Percentiles rank a stretch among this genome's conserved stretches.
phyloP scores from a whole-genome alignment of 2,797 vertebrate genomes.

The Syndactyla subalaris region DNA sequence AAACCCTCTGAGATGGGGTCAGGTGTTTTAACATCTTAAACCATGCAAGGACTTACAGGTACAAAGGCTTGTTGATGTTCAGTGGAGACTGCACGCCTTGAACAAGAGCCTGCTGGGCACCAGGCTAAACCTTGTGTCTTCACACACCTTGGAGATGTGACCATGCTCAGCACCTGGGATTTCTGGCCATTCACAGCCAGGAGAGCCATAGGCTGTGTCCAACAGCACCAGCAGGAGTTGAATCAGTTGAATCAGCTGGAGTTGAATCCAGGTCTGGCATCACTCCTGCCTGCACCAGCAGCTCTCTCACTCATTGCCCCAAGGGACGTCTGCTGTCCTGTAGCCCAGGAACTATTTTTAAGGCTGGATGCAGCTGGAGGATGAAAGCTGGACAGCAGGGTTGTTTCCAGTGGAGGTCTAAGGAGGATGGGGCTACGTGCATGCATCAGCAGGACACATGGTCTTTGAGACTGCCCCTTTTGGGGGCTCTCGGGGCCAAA shows the following conservation, averaged over 20 bases:
- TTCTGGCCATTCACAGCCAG: not conserved
- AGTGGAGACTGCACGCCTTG: not conserved
- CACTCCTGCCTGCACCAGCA: not conserved
- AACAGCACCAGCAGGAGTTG: not conserved
- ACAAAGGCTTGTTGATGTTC: fast-evolving
- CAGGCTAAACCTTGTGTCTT: not conserved
- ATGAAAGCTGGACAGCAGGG: not conserved
- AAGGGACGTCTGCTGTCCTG: not conserved
- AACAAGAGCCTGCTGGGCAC: not conserved
- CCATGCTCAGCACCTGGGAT: not conserved
- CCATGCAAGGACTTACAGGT: fast-evolving
- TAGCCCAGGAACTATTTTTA: not conserved
- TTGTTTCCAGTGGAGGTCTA: not conserved
- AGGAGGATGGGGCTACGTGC: not conserved
- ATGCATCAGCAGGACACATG: not conserved
- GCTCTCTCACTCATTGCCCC: not conserved
- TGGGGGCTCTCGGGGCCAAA: not conserved
- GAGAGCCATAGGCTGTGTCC: not conserved
- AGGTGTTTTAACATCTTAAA: not conserved
- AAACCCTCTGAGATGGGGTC: not conserved
- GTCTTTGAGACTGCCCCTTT: not conserved
- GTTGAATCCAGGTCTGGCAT: not conserved
- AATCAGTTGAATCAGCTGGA: not conserved
- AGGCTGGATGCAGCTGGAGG: not conserved
- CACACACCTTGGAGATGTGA: not conserved